Evolutionary conservation across 2,113 vertebrate genomes (phyloP), one percentile per base, ranked within the genome.

Genomic region (Pipra filicauda): DNA sequence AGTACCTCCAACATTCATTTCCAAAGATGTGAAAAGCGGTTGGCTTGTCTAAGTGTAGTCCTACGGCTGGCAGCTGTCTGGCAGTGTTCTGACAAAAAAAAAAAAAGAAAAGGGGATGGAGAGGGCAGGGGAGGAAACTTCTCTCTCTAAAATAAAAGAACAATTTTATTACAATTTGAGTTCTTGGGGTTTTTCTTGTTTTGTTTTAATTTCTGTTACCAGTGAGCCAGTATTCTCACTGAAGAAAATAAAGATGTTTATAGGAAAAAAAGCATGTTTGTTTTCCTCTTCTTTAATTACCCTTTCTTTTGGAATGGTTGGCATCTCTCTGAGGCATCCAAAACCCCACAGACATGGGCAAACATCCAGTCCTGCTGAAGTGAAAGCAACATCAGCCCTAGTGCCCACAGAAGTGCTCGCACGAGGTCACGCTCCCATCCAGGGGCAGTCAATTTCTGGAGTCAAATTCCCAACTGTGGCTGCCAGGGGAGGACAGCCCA

Each of bases 21-120:
- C 69, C 88, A 97, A 94, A 83, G 71, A 95, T 96, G 76, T 94
- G 82, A 88, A 91, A 93, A 93, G 58, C 6, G 0, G 59, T 87
- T 95, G 88, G 81, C 72, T 92, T 84, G 59, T 96, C 83, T 92
- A 80, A 86, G 39, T 70, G 69, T 23, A 62, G 52, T 48, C 90
- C 67, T 69, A 55, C 0, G 2, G 17, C 69, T 96, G 95, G 91
- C 89, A 96, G 86, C 84, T 96, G 78, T 57, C 95, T 96, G 93
- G 88, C 52, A 94, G 30, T 7, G 27, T 43, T 95, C 78, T 94
- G 69, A 87, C 15, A 11, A 59, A 92, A 85, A 75, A 12, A 70
- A 83, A 61, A 77, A 15, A 54, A 73, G 4, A 20, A 27, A 6
- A 12, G 30, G 15, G 54, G 54, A 8, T 13, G 23, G 23, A 10